Base-by-base conservation (phyloP, 2,888 invertebrate species). In the Microplitis deprimator region DNA sequence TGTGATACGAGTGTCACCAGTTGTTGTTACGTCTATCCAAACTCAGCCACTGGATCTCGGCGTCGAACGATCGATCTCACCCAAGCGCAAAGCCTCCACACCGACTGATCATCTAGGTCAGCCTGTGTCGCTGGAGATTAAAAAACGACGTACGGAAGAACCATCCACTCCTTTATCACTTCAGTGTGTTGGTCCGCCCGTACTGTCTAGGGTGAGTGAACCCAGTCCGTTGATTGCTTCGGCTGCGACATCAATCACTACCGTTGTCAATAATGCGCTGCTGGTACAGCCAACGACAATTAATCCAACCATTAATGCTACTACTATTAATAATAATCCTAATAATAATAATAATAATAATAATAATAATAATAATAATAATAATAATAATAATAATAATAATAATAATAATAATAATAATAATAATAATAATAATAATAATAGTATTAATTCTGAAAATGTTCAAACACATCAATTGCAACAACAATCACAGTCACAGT, bases 1-100 rank as follows among this genome's bases (percentile, higher is more conserved):
- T 83, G 68, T 80, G 83, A 59, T 62, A 6, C 64, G 62, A 61
- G 61, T 38, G 60, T 76, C 77, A 40, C 70, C 77, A 39, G 85
- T 89, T 16, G 73, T 81, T 5, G 73, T 72, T 68, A 91, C 92
- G 80, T 87, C 91, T 72, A 93, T 94, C 86, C 95, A 96, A 90
- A 94, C 94, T 77, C 95, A 95, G 86, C 96, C 96, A 10, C 91
- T 96, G 50, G 95, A 96, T 88, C 92, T 96, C 76, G 95, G 95
- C 60, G 92, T 95, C 41, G 89, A 90, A 81, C 84, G 89, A 77
- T 87, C 89, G 4, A 84, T 87, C 10, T 89, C 94, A 68, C 94
- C 95, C 0, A 93, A 94, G 84, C 90, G 94, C 70, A 93, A 94
- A 84, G 90, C 91, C 10, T 85, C 87, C 13, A 92, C 92, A 8